Evolutionary conservation across 2,888 invertebrate genomes (phyloP).

Genomic region (Clistopyga incitator): DNA sequence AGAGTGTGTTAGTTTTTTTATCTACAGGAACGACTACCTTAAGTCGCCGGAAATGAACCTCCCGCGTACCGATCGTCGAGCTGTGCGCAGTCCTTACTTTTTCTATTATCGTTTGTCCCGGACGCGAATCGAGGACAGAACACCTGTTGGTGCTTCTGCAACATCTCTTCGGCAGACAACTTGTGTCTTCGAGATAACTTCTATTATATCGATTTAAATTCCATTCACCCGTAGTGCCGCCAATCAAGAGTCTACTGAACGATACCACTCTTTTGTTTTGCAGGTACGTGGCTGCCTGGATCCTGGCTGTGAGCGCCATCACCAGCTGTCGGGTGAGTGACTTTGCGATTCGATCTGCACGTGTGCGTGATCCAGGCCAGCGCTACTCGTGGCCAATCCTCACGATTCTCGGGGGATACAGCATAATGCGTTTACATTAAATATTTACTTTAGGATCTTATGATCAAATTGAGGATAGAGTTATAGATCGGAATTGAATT

Average conservation of each 20-base stretch:
- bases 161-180: conserved; percentile 38
- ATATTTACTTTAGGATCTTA: conserved; percentile 4
- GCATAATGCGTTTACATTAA: conserved; percentile 4
- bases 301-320: conserved; percentile 75
- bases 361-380: conserved; percentile 20
- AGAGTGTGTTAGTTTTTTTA: no score
- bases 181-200: conserved; percentile 19
- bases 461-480: not conserved
- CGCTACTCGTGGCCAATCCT: not conserved
- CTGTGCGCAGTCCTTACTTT: not conserved
- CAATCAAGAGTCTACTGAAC: conserved; percentile 15
- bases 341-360: conserved; percentile 12
- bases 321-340: conserved; percentile 76
- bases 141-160: conserved; percentile 6
- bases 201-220: conserved; percentile 51
- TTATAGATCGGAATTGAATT: conserved; percentile 3
- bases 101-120: conserved; percentile 26
- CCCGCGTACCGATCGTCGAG: not conserved
- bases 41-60: conserved; percentile 10
- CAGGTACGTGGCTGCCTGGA: conserved; percentile 80
- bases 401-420: not conserved
- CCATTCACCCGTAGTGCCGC: conserved; percentile 33
- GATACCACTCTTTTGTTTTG: conserved; percentile 71
- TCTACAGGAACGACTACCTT: not conserved
- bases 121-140: conserved; percentile 40